Conservation (phyloP, 2,113 vertebrate species). For the Podarcis cretensis region DNA sequence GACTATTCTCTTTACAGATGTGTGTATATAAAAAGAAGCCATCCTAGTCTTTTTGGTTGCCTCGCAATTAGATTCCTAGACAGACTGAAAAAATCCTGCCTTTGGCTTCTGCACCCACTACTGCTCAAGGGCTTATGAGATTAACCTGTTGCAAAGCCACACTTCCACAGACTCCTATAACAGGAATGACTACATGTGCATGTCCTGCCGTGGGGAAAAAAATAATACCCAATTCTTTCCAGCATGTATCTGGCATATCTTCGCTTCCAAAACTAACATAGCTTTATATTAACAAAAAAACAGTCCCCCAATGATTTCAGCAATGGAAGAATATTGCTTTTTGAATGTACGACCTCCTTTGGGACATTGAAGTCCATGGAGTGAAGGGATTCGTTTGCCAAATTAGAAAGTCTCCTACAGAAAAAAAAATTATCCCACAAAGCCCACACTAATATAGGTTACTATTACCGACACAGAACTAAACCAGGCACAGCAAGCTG, state of each 20-base stretch:
- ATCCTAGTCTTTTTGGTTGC: slow-evolving; percentile 14
- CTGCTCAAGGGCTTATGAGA: background rate
- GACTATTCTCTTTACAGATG: background rate
- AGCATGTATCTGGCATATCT: background rate
- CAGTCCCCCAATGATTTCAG: background rate
- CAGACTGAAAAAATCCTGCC: slow-evolving; percentile 8
- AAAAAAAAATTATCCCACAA: too few relatives aligned
- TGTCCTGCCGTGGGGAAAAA: too few relatives aligned
- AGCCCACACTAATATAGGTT: background rate
- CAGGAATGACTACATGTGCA: background rate
- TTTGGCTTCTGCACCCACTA: slow-evolving; percentile 2
- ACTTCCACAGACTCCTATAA: background rate
- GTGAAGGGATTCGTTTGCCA: background rate
- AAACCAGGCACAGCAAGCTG: background rate
- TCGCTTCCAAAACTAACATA: background rate
- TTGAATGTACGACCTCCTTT: background rate
- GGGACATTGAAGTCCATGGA: background rate
- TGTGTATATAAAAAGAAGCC: background rate
- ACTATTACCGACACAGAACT: background rate
- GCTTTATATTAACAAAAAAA: background rate
- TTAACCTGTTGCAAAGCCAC: background rate
- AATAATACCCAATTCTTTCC: background rate
- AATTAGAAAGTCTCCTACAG: background rate
- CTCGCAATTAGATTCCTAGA: slow-evolving; percentile 19
- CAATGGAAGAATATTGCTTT: background rate